Evolutionary conservation across 2,113 vertebrate genomes (phyloP).

Genomic region (Dolichotis patagonum): DNA sequence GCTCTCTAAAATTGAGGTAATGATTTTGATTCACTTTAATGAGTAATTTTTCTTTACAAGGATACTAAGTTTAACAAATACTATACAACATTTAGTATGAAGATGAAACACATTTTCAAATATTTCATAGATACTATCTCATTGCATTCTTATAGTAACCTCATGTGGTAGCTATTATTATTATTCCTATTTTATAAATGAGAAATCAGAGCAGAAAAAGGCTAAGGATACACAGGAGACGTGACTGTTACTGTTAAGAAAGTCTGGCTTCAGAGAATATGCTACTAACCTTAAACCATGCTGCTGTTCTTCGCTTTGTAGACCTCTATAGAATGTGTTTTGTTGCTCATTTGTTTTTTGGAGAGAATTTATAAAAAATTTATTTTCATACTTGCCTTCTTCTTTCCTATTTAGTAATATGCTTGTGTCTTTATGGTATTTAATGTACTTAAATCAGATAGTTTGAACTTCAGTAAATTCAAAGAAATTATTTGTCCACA

Average conservation of each 20-base stretch:
- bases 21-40: not conserved
- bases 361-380: not conserved
- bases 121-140: not conserved
- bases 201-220: not conserved
- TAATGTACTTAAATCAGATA: slow-evolving; percentile 5
- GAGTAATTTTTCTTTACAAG: not conserved
- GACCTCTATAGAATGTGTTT: not conserved
- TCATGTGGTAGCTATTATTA: not conserved
- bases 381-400: slow-evolving; percentile 40
- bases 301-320: not conserved
- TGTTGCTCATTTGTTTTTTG: not conserved
- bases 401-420: not conserved
- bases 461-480: not conserved
- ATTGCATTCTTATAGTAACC: not conserved
- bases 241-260: not conserved
- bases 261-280: not conserved
- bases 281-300: not conserved
- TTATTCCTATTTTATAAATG: not conserved
- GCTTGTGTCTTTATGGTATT: slow-evolving; percentile 23
- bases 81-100: not conserved
- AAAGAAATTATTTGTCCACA: slow-evolving; percentile 62
- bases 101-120: not conserved
- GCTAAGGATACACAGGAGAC: not conserved
- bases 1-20: not conserved
- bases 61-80: not conserved